These are phyloP conservation scores for Campoplex nolae DNA, from an alignment of 2,888 invertebrate genomes.

Conservation along the genomic window DNA sequence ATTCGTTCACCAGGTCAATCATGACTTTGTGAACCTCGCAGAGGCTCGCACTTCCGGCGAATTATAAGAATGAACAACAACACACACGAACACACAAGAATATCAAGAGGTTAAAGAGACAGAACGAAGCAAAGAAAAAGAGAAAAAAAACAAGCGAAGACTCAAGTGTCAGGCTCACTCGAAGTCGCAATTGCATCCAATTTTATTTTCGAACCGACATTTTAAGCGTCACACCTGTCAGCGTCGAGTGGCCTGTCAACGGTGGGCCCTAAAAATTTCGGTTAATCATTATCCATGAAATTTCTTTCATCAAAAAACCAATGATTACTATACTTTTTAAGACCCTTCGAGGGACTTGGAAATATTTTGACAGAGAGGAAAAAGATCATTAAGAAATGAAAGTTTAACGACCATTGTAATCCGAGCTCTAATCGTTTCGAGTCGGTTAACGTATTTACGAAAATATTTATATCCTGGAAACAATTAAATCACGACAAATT, in stretches of 20 bases:
- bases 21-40: constrained; percentile 27
- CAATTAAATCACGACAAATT: not conserved
- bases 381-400: constrained; percentile 22
- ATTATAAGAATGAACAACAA: not conserved
- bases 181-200: constrained; percentile 22
- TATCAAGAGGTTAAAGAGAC: constrained; percentile 47
- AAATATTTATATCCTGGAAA: not conserved
- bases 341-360: not conserved
- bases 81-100: not conserved
- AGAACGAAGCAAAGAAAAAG: not conserved
- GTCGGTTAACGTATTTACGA: not conserved
- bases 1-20: constrained; percentile 20
- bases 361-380: constrained; percentile 12
- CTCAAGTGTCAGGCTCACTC: constrained; percentile 30
- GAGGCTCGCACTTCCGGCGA: constrained; percentile 43
- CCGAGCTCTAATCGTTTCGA: not conserved
- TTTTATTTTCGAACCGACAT: constrained; percentile 43
- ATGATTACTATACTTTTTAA: not conserved
- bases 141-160: constrained; percentile 34
- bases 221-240: constrained; percentile 42
- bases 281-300: constrained; percentile 36
- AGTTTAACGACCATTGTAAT: not conserved
- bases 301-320: not conserved
- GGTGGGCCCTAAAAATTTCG: constrained; percentile 21
- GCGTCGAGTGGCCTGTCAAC: constrained; percentile 47